Evolutionary conservation across 2,113 vertebrate genomes (phyloP).

Genomic region (Camelus dromedarius): DNA sequence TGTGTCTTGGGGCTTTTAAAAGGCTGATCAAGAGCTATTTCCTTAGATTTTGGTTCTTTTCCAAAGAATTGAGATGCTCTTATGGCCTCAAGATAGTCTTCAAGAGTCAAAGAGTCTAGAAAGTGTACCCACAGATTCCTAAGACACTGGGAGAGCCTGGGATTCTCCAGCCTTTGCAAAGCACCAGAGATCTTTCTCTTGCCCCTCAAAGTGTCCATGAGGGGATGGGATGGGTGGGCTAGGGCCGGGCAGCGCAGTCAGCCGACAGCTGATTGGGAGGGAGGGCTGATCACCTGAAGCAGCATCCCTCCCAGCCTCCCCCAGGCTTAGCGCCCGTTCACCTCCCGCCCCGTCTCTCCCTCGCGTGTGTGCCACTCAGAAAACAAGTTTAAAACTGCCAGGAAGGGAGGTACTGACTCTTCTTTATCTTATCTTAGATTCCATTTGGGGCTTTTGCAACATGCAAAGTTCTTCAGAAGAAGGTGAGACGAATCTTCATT

Average conservation of each 20-base stretch:
- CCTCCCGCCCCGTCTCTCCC: neutral
- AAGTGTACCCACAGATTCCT: neutral
- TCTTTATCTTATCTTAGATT: slow-evolving; percentile 87
- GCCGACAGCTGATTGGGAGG: neutral
- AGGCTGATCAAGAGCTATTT: neutral
- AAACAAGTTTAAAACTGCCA: neutral
- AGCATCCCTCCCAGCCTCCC: neutral
- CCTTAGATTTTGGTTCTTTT: neutral
- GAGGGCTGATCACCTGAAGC: too few species aligned
- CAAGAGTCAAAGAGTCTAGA: neutral
- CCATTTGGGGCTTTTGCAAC: slow-evolving; percentile 94
- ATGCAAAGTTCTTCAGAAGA: slow-evolving; percentile 97
- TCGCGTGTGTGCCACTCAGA: neutral
- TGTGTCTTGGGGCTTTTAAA: neutral
- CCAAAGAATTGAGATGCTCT: neutral
- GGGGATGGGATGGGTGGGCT: neutral
- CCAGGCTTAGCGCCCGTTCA: neutral
- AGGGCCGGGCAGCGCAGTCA: neutral
- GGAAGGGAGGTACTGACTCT: neutral
- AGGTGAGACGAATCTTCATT: slow-evolving; percentile 87
- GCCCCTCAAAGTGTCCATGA: neutral
- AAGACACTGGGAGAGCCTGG: neutral
- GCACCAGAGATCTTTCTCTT: neutral
- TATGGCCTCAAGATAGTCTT: neutral
- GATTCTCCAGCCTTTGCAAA: neutral